These are phyloP conservation scores for Lepidurus arcticus DNA, from an alignment of 1,140 invertebrate species.

Conservation along the genomic window DNA sequence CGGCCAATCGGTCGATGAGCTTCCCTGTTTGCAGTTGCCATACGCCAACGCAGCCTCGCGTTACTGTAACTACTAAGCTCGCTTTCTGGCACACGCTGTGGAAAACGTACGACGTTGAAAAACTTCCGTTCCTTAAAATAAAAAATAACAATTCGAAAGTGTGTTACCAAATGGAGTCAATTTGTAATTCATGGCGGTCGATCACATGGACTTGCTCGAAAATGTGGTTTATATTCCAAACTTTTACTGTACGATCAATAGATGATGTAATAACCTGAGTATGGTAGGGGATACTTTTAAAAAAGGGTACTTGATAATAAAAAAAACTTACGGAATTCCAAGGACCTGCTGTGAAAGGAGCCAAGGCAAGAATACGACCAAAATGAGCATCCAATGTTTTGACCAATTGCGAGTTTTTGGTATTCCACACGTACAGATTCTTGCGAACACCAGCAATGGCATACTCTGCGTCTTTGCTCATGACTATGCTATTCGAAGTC, in stretches of 20 bases:
- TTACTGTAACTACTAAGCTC: conserved; percentile 75
- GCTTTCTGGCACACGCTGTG: conserved; percentile 63
- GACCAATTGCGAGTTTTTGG: conserved; percentile 68
- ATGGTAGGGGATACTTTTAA: not conserved
- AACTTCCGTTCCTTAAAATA: conserved; percentile 7
- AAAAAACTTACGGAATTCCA: conserved; percentile 66
- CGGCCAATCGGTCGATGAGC: conserved; percentile 76
- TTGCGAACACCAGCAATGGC: conserved; percentile 93
- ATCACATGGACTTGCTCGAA: conserved; percentile 96
- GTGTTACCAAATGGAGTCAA: conserved; percentile 76
- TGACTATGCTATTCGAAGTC: conserved; percentile 80
- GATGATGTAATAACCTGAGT: conserved; percentile 83
- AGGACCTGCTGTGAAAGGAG: conserved; percentile 72
- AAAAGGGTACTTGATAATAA: not conserved
- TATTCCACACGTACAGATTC: conserved; percentile 90
- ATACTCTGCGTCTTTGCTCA: conserved; percentile 83
- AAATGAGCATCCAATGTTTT: conserved; percentile 96
- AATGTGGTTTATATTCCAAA: conserved; percentile 99
- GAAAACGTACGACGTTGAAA: not conserved
- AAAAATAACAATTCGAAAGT: conserved; percentile 16
- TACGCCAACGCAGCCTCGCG: conserved; percentile 85
- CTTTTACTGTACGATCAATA: conserved; percentile 95
- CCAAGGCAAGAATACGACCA: conserved; percentile 86
- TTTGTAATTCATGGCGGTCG: conserved; percentile 89
- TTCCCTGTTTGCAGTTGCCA: conserved; percentile 87